phyloP scores from a whole-genome alignment of 2,888 invertebrate genomes.

The Timandra comae region DNA sequence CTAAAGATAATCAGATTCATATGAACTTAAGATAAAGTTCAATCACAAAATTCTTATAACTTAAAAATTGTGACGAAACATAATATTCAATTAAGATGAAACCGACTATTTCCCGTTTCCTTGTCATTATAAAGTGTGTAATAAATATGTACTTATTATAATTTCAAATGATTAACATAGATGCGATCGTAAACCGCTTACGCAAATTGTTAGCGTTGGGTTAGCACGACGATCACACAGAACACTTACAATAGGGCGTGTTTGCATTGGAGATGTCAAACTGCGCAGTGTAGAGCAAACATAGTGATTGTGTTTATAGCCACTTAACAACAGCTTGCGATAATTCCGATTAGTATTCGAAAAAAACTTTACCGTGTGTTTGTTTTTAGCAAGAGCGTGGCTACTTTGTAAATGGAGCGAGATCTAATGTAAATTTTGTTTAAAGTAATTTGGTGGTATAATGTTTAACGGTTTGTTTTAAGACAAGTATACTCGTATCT shows the following conservation, averaged over 20 bases:
- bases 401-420: conserved; percentile 56
- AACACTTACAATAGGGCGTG: conserved; percentile 44
- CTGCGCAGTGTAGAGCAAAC: conserved; percentile 64
- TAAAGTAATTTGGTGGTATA: too few species aligned
- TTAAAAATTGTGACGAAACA: too few species aligned
- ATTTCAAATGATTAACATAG: conserved; percentile 16
- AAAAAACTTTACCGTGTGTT: conserved; percentile 58
- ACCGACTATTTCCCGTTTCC: too few species aligned
- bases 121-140: not conserved
- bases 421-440: too few species aligned
- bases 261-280: conserved; percentile 57
- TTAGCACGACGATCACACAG: conserved; percentile 52
- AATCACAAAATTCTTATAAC: too few species aligned
- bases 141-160: conserved; percentile 7
- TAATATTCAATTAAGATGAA: too few species aligned
- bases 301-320: conserved; percentile 73
- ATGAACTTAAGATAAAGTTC: too few species aligned
- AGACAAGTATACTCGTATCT: too few species aligned
- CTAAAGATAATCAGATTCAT: too few species aligned
- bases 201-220: conserved; percentile 59
- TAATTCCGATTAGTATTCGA: conserved; percentile 71
- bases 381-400: conserved; percentile 56
- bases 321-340: conserved; percentile 69
- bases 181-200: conserved; percentile 39
- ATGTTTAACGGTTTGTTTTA: too few species aligned